Conservation (phyloP, 2,113 vertebrate genomes). For the Cyprinus carpio region DNA sequence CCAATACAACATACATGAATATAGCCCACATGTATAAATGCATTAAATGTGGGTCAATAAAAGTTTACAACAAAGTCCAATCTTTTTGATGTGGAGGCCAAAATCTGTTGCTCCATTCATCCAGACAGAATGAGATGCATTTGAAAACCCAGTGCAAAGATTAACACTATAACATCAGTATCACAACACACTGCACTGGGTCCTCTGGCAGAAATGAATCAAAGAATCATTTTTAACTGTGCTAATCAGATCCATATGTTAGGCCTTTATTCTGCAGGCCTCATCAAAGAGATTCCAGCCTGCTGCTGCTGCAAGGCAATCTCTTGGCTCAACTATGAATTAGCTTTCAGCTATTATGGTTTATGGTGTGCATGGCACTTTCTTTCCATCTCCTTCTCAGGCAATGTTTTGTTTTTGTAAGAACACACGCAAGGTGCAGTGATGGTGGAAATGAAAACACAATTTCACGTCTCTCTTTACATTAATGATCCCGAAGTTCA, state of each 20-base stretch:
- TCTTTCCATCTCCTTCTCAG: constrained; percentile 15
- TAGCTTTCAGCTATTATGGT: constrained; percentile 38
- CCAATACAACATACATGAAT: neutral
- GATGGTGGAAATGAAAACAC: neutral
- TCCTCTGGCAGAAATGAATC: constrained; percentile 3
- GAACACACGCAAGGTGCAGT: neutral
- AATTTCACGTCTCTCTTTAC: neutral
- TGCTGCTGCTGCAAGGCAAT: constrained; percentile 19
- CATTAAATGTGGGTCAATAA: constrained; percentile 19
- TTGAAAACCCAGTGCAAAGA: constrained; percentile 10
- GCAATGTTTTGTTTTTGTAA: constrained; percentile 32
- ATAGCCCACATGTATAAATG: neutral
- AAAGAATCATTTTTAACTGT: neutral
- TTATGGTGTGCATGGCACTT: constrained; percentile 24
- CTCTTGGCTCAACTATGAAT: constrained; percentile 40
- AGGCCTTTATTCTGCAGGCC: neutral
- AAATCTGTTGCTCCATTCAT: neutral
- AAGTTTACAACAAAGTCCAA: neutral
- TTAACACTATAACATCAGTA: constrained; percentile 35
- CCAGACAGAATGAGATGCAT: constrained; percentile 33
- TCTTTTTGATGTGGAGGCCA: constrained; percentile 20
- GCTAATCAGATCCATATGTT: constrained; percentile 57
- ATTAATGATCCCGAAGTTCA: neutral
- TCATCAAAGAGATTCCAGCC: constrained; percentile 58
- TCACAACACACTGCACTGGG: constrained; percentile 2